Evolutionary conservation across 2,888 invertebrate species (phyloP).

Genomic region (Thyatira batis): DNA sequence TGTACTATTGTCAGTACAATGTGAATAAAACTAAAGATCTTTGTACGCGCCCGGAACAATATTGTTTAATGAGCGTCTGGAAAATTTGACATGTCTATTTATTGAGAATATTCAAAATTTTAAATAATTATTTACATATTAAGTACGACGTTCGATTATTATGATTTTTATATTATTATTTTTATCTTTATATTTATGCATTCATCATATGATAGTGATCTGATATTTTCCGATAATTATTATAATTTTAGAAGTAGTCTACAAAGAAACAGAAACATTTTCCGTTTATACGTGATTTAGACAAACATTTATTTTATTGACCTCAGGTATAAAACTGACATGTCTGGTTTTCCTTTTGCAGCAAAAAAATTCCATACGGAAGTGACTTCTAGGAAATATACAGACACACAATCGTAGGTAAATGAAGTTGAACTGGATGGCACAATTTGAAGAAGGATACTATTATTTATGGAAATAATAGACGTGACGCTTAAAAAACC

Average conservation of each 20-base stretch:
- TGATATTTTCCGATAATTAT: no score
- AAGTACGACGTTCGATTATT: no score
- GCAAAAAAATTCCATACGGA: background rate
- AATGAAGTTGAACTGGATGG: no score
- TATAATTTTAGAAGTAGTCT: no score
- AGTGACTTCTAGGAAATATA: background rate
- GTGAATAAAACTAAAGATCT: conserved; percentile 6
- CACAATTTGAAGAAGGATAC: no score
- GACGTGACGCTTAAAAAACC: background rate
- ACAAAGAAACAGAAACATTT: no score
- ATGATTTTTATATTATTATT: no score
- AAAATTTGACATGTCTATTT: background rate
- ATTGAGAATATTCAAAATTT: background rate
- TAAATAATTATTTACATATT: background rate
- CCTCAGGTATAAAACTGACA: background rate
- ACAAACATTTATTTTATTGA: no score
- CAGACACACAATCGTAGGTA: background rate
- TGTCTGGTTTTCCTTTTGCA: background rate
- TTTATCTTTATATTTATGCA: no score
- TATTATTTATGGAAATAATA: no score
- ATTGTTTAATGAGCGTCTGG: background rate
- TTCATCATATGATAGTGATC: no score
- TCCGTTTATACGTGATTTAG: no score
- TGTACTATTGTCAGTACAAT: conserved; percentile 4
- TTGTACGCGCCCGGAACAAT: background rate